These are phyloP conservation scores for Poeciliopsis paucimaculata DNA, from an alignment of 2,797 vertebrate species.

Conservation along the genomic window DNA sequence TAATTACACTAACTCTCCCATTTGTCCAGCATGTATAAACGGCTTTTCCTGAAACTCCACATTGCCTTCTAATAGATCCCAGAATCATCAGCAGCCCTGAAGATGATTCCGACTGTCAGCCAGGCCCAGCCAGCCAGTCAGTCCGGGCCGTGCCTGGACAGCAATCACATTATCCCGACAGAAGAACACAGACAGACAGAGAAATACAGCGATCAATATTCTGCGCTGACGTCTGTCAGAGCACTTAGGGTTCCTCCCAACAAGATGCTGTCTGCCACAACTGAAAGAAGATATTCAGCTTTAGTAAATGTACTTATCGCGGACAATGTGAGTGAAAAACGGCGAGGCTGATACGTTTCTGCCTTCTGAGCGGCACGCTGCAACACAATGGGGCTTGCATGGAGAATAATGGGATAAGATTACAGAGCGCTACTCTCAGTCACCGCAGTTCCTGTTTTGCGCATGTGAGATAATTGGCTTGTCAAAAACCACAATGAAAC, in stretches of 20 bases:
- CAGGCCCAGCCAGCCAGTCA: slow-evolving; percentile 55
- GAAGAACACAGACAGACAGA: slow-evolving; percentile 71
- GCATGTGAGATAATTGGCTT: slow-evolving; percentile 27
- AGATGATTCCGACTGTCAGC: slow-evolving; percentile 73
- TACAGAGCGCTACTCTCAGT: slow-evolving; percentile 22
- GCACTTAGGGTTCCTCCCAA: slow-evolving; percentile 69
- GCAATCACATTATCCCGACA: slow-evolving; percentile 77
- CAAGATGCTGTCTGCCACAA: slow-evolving; percentile 67
- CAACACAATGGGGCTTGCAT: slow-evolving; percentile 22
- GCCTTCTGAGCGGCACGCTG: slow-evolving; percentile 15
- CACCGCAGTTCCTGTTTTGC: slow-evolving; percentile 40
- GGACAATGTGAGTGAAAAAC: slow-evolving; percentile 11
- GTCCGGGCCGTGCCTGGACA: slow-evolving; percentile 65
- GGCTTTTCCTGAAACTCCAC: slow-evolving; percentile 74
- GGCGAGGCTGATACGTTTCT: slow-evolving; percentile 27
- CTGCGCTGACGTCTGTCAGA: slow-evolving; percentile 72
- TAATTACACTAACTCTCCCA: slow-evolving; percentile 71
- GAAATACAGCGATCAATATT: slow-evolving; percentile 75
- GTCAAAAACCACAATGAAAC: slow-evolving; percentile 48
- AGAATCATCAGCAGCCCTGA: slow-evolving; percentile 71
- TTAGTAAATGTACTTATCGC: slow-evolving; percentile 49
- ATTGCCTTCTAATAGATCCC: slow-evolving; percentile 77
- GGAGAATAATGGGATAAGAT: slow-evolving; percentile 43
- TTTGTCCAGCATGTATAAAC: slow-evolving; percentile 71
- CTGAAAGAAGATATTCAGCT: slow-evolving; percentile 66